Evolutionary conservation across 2,888 invertebrate species (phyloP), one percentile per base, ranked within the genome.

Genomic region (Caenorhabditis imperialis): DNA sequence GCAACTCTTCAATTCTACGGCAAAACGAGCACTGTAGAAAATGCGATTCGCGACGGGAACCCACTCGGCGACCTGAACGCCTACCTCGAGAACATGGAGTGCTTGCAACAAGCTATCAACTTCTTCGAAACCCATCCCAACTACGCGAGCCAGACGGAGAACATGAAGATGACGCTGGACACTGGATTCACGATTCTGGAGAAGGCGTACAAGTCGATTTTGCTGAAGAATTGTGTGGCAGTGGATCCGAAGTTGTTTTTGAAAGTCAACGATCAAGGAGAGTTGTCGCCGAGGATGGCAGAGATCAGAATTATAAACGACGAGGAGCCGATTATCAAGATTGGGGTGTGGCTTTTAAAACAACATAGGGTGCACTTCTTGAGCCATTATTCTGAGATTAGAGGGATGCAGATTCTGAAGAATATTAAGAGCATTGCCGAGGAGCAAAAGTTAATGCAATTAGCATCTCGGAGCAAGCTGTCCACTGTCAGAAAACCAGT

Each of bases 1-100:
- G 93, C 93, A 89, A 97, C 98, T 0, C 93, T 99, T 37, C 94
- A 94, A 57, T 97, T 94, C 88, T 99, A 98, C 89, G 95, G 95
- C 90, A 94, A 96, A 30, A 93, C 95, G 0, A 93, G 94, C 88
- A 95, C 96, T 88, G 93, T 96, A 5, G 95, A 95, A 57, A 83
- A 78, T 45, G 81, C 80, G 5, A 85, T 87, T 10, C 79, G 79
- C 22, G 77, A 79, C 48, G 80, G 80, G 23, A 77, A 47, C 12
- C 79, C 81, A 1, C 25, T 63, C 3, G 70, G 54, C 27, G 78
- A 81, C 48, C 38, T 82, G 44, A 37, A 57, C 12, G 61, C 76
- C 8, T 87, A 85, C 47, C 57, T 87, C 27, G 87, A 85, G 45
- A 81, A 85, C 48, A 87, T 87, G 87, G 84, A 87, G 45, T 77